These are phyloP conservation scores for Formica exsecta DNA, from an alignment of 1,140 invertebrate species.

Conservation along the genomic window DNA sequence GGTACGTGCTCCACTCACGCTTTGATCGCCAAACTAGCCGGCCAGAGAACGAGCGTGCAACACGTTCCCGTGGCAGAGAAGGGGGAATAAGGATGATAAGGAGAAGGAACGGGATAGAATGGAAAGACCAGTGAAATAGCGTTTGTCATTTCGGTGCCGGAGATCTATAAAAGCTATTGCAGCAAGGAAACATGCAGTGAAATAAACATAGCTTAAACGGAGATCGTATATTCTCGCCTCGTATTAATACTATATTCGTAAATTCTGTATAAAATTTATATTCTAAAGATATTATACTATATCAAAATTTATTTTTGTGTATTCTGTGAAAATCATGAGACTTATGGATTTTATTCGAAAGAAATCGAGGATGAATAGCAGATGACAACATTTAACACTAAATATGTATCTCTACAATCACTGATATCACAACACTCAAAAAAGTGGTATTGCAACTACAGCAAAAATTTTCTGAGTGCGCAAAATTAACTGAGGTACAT, in stretches of 20 bases:
- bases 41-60: conserved; percentile 32
- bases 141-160: conserved; percentile 3
- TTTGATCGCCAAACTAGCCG: conserved; percentile 51
- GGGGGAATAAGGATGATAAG: neutral
- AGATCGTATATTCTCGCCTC: neutral
- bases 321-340: conserved; percentile 10
- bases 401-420: neutral
- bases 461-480: too few species aligned
- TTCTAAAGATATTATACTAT: too few species aligned
- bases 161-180: conserved; percentile 36
- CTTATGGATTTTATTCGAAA: neutral
- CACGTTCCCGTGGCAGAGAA: conserved; percentile 17
- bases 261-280: too few species aligned
- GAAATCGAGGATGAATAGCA: neutral
- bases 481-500: too few species aligned
- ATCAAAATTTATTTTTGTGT: too few species aligned
- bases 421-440: neutral
- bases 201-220: conserved; percentile 28
- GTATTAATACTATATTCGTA: too few species aligned
- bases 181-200: neutral
- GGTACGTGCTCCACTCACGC: conserved; percentile 54
- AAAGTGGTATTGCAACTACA: too few species aligned
- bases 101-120: too few species aligned
- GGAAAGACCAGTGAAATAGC: neutral
- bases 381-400: neutral